Evolutionary conservation across 1,140 invertebrate species (phyloP).

Genomic region (Zaprionus ghesquierei): DNA sequence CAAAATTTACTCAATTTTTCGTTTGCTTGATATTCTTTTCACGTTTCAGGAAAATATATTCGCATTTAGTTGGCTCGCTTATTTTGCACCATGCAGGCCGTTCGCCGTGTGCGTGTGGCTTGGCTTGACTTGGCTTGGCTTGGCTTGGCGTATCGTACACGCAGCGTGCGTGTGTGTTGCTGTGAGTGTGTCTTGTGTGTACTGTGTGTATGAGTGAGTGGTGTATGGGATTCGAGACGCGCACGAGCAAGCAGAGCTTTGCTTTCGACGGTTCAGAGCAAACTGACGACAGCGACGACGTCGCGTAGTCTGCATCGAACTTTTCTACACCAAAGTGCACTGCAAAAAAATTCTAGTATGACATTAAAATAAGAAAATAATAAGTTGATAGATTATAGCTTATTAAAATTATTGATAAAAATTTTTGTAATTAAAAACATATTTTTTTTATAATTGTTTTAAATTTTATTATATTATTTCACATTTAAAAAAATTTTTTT

Average conservation of each 20-base stretch:
- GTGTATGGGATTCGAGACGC: constrained; percentile 52
- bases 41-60: background rate
- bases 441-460: background rate
- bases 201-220: constrained; percentile 48
- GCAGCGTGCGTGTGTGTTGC: constrained; percentile 16
- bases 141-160: constrained; percentile 1
- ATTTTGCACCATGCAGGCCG: constrained; percentile 16
- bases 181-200: constrained; percentile 33
- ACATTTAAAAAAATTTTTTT: too few relatives aligned
- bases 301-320: constrained; percentile 52
- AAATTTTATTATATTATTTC: too few relatives aligned
- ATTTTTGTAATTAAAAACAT: too few relatives aligned
- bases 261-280: constrained; percentile 59
- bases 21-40: constrained; percentile 1
- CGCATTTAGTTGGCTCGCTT: too few relatives aligned
- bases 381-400: background rate
- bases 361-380: background rate
- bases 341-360: background rate
- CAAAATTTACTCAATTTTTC: background rate
- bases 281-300: constrained; percentile 51
- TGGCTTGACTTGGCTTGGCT: constrained; percentile 1
- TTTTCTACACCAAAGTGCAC: constrained; percentile 13
- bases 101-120: constrained; percentile 18
- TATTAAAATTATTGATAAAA: too few relatives aligned
- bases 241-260: constrained; percentile 53